Evolutionary conservation across 2,797 vertebrate species (phyloP).

Genomic region (Sibirionetta formosa): DNA sequence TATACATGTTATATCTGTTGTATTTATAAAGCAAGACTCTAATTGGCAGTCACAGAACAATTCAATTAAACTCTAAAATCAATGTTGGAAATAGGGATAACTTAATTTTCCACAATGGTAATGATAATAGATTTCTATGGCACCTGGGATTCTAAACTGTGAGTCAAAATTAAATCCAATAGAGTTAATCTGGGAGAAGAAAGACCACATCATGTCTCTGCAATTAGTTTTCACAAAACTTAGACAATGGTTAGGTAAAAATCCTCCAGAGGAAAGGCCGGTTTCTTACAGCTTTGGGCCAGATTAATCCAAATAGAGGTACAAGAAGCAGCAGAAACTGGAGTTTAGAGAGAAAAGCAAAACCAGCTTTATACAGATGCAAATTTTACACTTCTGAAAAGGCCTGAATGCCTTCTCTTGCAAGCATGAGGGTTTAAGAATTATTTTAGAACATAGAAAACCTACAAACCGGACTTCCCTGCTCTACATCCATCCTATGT

Average conservation of each 20-base stretch:
- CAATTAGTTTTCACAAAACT: neutral
- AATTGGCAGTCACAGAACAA: neutral
- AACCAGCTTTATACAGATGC: neutral
- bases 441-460: neutral
- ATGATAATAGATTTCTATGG: neutral
- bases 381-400: slow-evolving; percentile 1
- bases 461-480: neutral
- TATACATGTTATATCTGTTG: neutral
- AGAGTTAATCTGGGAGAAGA: neutral
- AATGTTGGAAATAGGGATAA: slow-evolving; percentile 16
- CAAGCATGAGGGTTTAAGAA: neutral
- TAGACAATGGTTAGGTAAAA: neutral
- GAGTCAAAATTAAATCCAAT: slow-evolving; percentile 8
- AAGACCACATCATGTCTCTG: neutral
- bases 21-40: slow-evolving; percentile 17
- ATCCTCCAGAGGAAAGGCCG: neutral
- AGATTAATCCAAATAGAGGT: neutral
- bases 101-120: slow-evolving; percentile 11
- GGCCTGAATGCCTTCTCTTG: neutral
- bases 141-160: slow-evolving; percentile 7
- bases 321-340: neutral
- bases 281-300: neutral
- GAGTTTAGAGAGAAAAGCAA: neutral
- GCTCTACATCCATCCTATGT: neutral
- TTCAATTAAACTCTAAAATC: slow-evolving; percentile 22